phyloP scores from a whole-genome alignment of 2,888 invertebrate genomes.

The Xestoiulus laeticollis region DNA sequence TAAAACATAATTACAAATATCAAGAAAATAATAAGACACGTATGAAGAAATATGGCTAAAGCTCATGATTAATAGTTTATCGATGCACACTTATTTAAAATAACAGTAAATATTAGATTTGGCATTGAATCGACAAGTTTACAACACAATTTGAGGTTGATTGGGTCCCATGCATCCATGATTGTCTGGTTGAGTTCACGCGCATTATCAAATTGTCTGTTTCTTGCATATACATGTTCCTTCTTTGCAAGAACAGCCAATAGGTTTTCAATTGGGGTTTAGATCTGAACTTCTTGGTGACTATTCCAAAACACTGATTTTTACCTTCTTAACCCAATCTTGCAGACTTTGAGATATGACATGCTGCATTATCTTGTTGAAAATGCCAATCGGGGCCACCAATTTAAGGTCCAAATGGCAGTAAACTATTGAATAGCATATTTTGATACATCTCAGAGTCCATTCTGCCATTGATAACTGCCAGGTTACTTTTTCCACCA shows the following conservation, averaged over 20 bases:
- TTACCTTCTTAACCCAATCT: background rate
- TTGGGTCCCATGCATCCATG: background rate
- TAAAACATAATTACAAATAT: no score
- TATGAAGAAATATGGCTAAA: background rate
- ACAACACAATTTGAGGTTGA: background rate
- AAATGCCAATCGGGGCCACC: background rate
- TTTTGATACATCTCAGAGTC: background rate
- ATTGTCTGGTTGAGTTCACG: background rate
- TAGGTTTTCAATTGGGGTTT: background rate
- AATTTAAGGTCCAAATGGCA: background rate
- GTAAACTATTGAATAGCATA: background rate
- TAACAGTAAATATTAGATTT: background rate
- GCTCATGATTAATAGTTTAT: background rate
- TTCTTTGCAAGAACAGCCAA: background rate
- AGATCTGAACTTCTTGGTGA: background rate
- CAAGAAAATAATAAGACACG: no score
- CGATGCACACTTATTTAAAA: background rate
- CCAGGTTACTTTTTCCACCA: background rate
- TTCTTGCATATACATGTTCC: background rate
- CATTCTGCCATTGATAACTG: background rate
- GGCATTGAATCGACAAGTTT: background rate
- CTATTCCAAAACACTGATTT: slow-evolving; percentile 17
- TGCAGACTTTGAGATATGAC: background rate
- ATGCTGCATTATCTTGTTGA: slow-evolving; percentile 27
- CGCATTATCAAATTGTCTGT: background rate